phyloP scores from a whole-genome alignment of 2,888 invertebrate species.

The Yponomeuta evonymella region DNA sequence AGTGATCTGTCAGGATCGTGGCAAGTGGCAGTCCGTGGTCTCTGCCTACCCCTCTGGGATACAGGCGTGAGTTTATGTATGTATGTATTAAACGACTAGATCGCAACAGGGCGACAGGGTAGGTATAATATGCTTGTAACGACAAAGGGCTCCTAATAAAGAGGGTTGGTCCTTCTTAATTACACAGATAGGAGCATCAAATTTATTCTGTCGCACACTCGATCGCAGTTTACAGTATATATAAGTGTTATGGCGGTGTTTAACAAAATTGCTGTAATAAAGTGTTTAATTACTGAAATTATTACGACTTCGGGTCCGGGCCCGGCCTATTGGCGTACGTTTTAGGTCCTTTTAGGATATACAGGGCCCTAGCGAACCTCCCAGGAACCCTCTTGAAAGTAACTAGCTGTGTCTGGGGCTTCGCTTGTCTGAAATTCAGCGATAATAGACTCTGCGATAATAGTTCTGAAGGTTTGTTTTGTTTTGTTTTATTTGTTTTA shows the following conservation, averaged over 20 bases:
- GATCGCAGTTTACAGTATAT: slow-evolving; percentile 12
- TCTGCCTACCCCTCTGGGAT: too few species aligned
- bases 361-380: neutral
- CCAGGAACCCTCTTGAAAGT: too few species aligned
- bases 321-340: neutral
- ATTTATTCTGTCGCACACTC: slow-evolving; percentile 3
- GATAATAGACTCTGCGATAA: too few species aligned
- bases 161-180: slow-evolving; percentile 12
- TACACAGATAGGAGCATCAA: slow-evolving; percentile 4
- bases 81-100: neutral
- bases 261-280: slow-evolving; percentile 19
- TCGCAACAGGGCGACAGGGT: neutral
- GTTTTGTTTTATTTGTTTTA: too few species aligned
- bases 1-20: too few species aligned
- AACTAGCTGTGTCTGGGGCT: too few species aligned
- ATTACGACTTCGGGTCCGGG: slow-evolving; percentile 8
- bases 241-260: slow-evolving; percentile 11
- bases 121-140: neutral
- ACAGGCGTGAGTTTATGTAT: too few species aligned
- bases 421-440: too few species aligned
- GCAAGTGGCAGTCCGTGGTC: too few species aligned
- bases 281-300: slow-evolving; percentile 21
- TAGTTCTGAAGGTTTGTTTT: too few species aligned
- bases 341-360: neutral
- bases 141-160: neutral